These are phyloP conservation scores for Phodopus roborovskii DNA, from an alignment of 2,113 vertebrate genomes.

Conservation along the genomic window DNA sequence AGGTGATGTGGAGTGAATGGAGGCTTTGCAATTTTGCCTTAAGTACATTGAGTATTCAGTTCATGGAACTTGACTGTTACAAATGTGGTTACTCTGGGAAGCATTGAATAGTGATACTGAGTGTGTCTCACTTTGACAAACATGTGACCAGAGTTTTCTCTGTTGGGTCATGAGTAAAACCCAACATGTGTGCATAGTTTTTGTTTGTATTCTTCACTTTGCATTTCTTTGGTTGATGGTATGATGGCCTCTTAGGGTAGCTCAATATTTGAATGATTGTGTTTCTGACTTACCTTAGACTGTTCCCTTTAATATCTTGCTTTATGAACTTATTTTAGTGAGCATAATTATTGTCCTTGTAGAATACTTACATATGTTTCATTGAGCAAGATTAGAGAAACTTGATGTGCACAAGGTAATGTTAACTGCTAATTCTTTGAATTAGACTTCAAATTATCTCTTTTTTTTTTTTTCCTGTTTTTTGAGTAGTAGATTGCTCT, in stretches of 20 bases:
- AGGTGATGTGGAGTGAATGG: neutral
- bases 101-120: neutral
- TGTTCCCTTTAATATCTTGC: constrained; percentile 15
- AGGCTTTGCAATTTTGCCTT: constrained; percentile 21
- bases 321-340: neutral
- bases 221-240: neutral
- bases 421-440: constrained; percentile 23
- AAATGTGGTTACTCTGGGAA: neutral
- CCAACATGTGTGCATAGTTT: neutral
- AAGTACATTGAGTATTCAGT: neutral
- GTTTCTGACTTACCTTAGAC: constrained; percentile 58
- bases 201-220: constrained; percentile 20
- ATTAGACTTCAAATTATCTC: constrained; percentile 12
- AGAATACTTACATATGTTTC: constrained; percentile 24
- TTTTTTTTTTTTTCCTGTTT: neutral
- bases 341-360: constrained; percentile 6
- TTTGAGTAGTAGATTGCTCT: constrained; percentile 10
- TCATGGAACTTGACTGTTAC: neutral
- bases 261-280: neutral
- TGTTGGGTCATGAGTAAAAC: neutral
- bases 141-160: neutral
- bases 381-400: constrained; percentile 50
- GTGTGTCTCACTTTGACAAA: neutral
- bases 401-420: neutral
- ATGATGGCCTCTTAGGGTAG: constrained; percentile 41